These are phyloP conservation scores for Oasisia sp. DNA, from an alignment of 2,888 invertebrate genomes.

Conservation along the genomic window DNA sequence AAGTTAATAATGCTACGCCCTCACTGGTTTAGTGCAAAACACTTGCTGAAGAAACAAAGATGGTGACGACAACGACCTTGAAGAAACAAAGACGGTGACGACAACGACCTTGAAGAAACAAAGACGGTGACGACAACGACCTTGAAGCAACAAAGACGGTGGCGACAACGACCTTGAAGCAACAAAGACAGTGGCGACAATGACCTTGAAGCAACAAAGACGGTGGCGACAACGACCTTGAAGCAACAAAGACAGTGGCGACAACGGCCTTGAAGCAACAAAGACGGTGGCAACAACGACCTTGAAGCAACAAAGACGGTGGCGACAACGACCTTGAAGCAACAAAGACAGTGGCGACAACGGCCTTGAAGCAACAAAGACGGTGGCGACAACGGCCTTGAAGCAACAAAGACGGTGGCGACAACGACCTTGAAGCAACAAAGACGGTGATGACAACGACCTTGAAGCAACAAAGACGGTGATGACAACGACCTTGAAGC, in stretches of 20 bases:
- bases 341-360: not conserved
- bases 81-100: too few relatives aligned
- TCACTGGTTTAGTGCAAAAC: not conserved
- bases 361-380: not conserved
- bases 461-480: too few relatives aligned
- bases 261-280: not conserved
- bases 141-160: too few relatives aligned
- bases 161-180: not conserved
- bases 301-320: too few relatives aligned
- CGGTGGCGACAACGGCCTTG: not conserved
- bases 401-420: too few relatives aligned
- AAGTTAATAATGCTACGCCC: not conserved
- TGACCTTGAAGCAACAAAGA: not conserved
- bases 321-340: not conserved
- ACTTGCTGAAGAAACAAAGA: not conserved
- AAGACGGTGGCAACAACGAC: not conserved
- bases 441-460: not conserved
- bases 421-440: not conserved
- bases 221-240: not conserved
- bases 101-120: not conserved
- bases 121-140: not conserved
- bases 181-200: not conserved
- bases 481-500: not conserved
- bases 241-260: not conserved
- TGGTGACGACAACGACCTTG: not conserved